Evolutionary conservation across 2,113 vertebrate species (phyloP).

Genomic region (Anhinga rufa): DNA sequence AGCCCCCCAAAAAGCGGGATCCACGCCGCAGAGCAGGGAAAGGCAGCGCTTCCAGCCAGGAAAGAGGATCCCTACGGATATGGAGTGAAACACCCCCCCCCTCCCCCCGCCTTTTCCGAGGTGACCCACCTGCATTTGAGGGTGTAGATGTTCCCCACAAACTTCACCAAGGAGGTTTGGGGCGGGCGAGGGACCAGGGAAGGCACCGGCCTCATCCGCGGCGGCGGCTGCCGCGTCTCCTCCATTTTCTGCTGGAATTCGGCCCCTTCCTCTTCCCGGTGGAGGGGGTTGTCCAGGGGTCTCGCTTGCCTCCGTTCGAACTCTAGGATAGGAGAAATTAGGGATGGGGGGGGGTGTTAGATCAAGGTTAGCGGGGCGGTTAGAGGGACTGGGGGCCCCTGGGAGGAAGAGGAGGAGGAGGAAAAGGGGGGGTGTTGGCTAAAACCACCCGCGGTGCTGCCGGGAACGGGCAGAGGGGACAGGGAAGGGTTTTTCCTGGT

Average conservation of each 20-base stretch:
- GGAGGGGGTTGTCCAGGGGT: constrained; percentile 77
- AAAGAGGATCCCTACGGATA: not conserved
- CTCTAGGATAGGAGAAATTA: constrained; percentile 57
- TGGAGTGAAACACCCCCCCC: not conserved
- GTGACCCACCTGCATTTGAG: constrained; percentile 92
- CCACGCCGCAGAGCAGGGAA: accelerated
- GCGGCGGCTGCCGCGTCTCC: constrained; percentile 78
- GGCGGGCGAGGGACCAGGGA: constrained; percentile 90
- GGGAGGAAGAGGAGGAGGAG: not conserved
- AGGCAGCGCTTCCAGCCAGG: not conserved
- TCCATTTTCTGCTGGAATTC: constrained; percentile 72
- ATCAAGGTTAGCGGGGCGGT: too few relatives aligned
- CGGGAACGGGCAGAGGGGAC: not conserved
- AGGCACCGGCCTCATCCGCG: constrained; percentile 86
- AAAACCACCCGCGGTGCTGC: not conserved
- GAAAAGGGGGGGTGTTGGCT: not conserved
- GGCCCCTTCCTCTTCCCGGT: constrained; percentile 71
- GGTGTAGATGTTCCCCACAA: constrained; percentile 93
- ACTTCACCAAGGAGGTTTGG: constrained; percentile 89
- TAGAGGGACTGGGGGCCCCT: not conserved
- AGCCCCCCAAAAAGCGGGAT: too few relatives aligned
- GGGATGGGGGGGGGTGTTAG: not conserved
- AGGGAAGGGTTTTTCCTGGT: not conserved
- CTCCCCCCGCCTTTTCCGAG: accelerated
- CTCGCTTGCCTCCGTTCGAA: constrained; percentile 81